Conservation (phyloP, 2,888 invertebrate species). For the Anthophora plumipes region DNA sequence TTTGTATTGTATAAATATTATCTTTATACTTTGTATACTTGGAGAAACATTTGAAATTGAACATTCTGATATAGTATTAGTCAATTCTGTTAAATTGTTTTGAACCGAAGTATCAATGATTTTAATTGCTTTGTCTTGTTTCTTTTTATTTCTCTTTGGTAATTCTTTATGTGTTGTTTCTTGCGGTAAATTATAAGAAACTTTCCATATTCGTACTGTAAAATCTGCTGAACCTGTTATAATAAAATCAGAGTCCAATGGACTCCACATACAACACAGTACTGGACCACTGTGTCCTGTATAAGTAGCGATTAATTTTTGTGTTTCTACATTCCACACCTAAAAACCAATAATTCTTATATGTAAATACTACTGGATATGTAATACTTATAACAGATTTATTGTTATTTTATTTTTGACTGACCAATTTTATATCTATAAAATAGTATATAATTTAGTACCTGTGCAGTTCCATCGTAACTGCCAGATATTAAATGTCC, state of each 20-base stretch:
- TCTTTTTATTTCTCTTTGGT: slow-evolving; percentile 75
- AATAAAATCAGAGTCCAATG: slow-evolving; percentile 87
- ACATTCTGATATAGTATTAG: slow-evolving; percentile 19
- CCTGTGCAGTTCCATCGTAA: slow-evolving; percentile 89
- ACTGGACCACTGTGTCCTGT: slow-evolving; percentile 86
- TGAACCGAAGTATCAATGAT: not conserved
- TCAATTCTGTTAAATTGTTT: slow-evolving; percentile 2
- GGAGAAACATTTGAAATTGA: slow-evolving; percentile 17
- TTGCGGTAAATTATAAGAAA: slow-evolving; percentile 79
- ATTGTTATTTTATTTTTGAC: not conserved
- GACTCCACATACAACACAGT: slow-evolving; percentile 89
- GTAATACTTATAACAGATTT: not conserved
- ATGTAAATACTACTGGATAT: not conserved
- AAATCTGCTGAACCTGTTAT: slow-evolving; percentile 89
- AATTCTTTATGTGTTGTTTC: slow-evolving; percentile 74
- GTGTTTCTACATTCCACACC: slow-evolving; percentile 88
- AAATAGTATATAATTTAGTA: slow-evolving; percentile 81
- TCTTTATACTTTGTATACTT: slow-evolving; percentile 19
- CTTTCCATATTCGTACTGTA: slow-evolving; percentile 88
- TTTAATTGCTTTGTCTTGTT: slow-evolving; percentile 45
- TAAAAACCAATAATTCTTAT: slow-evolving; percentile 75
- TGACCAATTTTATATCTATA: not conserved
- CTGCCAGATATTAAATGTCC: slow-evolving; percentile 89
- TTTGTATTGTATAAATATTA: not conserved
- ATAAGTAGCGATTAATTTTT: slow-evolving; percentile 87